Base-by-base conservation (phyloP, 2,888 invertebrate genomes). In the Meteorus colon region DNA sequence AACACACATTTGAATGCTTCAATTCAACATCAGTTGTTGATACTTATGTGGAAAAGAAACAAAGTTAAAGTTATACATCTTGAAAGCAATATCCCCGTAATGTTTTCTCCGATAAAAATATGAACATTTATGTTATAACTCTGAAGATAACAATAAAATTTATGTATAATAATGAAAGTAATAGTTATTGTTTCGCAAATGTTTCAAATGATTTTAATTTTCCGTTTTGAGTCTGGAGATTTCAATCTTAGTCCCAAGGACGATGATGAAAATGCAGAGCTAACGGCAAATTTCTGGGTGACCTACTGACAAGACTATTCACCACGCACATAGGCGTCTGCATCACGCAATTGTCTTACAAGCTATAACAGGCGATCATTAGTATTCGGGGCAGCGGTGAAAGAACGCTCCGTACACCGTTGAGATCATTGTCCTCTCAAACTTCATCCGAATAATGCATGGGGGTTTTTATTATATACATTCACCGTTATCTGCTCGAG, bases 31-130 rank as follows among this genome's bases (percentile, higher is more conserved):
- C 72, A 78, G 83, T 82, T 82, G 82, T 79, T 81, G 81, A 83
- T 84, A 85, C 80, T 84, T 82, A 81, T 82, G 83, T 84, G 16
- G 8, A 24, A 27, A 19, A 27, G 27, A 60, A 60, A 60, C 10
- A 60, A 27, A 60, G 29, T 62, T 62, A 31, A 2, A 29, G 29
- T 62, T 84, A 81, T 83, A 78, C 81, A 84, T 80, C 81, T 85
- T 85, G 82, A 84, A 79, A 84, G 83, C 84, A 83, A 85, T 83
- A 86, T 84, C 87, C 84, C 87, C 86, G 84, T 83, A 84, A 84
- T 83, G 83, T 85, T 82, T 83, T 82, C 80, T 82, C 78, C 81
- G 81, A 55, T 19, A 82, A 81, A 83, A 86, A 83, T 83, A 81
- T 82, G 78, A 81, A 83, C 81, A 83, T 84, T 85, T 83, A 10